Conservation (phyloP, 2,797 vertebrate genomes). For the Sphenopsis melanotis region DNA sequence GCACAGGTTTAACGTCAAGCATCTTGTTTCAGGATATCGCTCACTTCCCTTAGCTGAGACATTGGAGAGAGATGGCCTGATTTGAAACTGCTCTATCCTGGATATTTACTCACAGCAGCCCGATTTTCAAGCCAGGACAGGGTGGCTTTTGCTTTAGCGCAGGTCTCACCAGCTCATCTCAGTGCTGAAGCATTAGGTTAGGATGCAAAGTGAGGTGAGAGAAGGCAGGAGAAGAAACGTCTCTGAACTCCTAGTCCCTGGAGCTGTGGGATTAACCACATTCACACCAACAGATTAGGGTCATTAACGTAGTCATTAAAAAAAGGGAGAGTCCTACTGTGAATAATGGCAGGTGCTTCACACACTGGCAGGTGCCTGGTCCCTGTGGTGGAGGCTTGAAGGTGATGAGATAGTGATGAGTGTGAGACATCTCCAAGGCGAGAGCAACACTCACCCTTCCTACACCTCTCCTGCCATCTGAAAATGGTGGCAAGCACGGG, state of each 20-base stretch:
- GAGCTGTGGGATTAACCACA: slow-evolving; percentile 20
- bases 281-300: not conserved
- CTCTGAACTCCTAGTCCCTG: not conserved
- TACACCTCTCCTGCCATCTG: not conserved
- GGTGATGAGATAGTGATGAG: not conserved
- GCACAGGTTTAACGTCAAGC: not conserved
- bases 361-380: not conserved
- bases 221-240: not conserved
- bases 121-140: not conserved
- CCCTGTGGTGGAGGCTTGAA: not conserved
- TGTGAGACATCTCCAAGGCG: not conserved
- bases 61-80: not conserved
- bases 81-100: not conserved
- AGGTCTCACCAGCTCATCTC: not conserved
- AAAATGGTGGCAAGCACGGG: not conserved
- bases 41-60: not conserved
- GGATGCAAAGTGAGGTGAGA: not conserved
- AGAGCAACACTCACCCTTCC: not conserved
- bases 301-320: not conserved
- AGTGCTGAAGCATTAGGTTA: not conserved
- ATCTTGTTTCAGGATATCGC: not conserved
- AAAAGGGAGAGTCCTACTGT: slow-evolving; percentile 23
- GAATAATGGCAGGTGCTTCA: not conserved
- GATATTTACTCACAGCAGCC: not conserved
- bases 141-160: not conserved